Conservation (phyloP, 2,113 vertebrate genomes). For the Prunella himalayana region DNA sequence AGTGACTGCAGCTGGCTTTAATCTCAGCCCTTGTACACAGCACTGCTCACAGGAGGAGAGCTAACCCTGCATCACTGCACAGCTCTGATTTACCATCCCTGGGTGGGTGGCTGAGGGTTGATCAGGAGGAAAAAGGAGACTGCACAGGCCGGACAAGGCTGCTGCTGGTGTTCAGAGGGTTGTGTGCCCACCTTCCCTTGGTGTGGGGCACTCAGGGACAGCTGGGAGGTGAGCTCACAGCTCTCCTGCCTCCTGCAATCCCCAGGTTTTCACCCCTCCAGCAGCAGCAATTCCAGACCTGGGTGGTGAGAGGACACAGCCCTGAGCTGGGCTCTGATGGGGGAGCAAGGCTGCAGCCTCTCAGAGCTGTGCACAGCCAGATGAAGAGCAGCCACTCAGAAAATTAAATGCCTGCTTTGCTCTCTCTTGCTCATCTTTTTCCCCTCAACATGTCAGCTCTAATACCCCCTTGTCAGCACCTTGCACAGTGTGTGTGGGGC, state of each 20-base stretch:
- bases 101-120: neutral
- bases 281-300: neutral
- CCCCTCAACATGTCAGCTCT: neutral
- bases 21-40: neutral
- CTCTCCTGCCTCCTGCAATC: neutral
- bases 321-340: neutral
- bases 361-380: neutral
- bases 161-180: neutral
- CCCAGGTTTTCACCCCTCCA: neutral
- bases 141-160: neutral
- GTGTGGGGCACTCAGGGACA: neutral
- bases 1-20: neutral
- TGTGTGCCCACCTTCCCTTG: neutral
- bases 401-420: neutral
- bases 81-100: neutral
- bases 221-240: neutral
- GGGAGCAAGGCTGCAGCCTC: neutral
- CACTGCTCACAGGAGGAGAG: neutral
- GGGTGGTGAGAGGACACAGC: neutral
- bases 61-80: neutral
- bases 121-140: neutral
- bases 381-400: neutral
- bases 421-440: neutral
- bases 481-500: rapidly evolving
- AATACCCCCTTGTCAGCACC: neutral